phyloP scores from a whole-genome alignment of 2,797 vertebrate genomes.

The Otolemur crassicaudatus region DNA sequence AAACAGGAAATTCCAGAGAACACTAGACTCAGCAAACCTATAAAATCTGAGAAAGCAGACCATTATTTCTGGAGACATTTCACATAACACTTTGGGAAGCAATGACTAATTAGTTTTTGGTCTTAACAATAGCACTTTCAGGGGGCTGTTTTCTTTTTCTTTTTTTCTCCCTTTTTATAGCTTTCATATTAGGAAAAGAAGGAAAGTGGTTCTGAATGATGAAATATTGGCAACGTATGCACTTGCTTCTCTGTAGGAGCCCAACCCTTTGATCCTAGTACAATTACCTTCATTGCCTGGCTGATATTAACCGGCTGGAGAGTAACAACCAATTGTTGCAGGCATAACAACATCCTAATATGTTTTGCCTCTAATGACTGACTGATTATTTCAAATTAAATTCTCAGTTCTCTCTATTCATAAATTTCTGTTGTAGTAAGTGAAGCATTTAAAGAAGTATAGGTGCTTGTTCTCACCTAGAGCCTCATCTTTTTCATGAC shows the following conservation, averaged over 20 bases:
- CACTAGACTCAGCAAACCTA: constrained; percentile 96
- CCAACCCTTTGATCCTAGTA: constrained; percentile 89
- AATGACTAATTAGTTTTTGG: constrained; percentile 97
- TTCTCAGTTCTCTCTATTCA: background rate
- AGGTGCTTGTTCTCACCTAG: background rate
- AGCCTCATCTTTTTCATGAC: background rate
- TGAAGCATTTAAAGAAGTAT: constrained; percentile 18
- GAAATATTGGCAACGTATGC: constrained; percentile 89
- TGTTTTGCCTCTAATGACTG: constrained; percentile 83
- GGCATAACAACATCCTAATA: constrained; percentile 80
- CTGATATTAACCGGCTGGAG: constrained; percentile 83
- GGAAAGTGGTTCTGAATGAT: constrained; percentile 89
- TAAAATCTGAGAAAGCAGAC: constrained; percentile 95
- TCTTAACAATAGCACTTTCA: constrained; percentile 94
- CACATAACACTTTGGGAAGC: constrained; percentile 96
- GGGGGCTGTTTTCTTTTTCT: constrained; percentile 87
- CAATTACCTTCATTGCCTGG: constrained; percentile 87
- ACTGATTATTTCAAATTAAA: constrained; percentile 85
- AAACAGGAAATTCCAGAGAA: constrained; percentile 98
- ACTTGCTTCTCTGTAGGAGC: constrained; percentile 90
- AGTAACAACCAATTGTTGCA: constrained; percentile 86
- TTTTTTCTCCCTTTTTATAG: constrained; percentile 79
- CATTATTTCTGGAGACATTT: constrained; percentile 95
- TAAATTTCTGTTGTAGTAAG: background rate
- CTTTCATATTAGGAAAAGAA: constrained; percentile 83